These are phyloP conservation scores for Nautilus pompilius DNA, from an alignment of 1,140 invertebrate genomes.

Conservation along the genomic window DNA sequence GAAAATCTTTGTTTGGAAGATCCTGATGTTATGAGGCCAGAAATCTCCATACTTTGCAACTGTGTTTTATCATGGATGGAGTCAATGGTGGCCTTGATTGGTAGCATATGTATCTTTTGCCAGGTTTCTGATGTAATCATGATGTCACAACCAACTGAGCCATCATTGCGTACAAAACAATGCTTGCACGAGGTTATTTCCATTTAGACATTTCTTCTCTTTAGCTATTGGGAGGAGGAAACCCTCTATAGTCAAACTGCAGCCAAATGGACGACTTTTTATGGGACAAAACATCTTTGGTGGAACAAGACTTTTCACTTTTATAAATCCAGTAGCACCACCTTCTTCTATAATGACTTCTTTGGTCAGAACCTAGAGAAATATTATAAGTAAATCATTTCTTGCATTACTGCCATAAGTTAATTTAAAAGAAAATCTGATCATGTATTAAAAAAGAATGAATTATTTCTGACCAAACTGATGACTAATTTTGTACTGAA, in stretches of 20 bases:
- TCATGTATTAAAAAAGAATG: too few species aligned
- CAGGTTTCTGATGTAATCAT: constrained; percentile 16
- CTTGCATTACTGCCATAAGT: too few species aligned
- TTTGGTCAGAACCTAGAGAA: neutral
- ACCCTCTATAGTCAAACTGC: constrained; percentile 15
- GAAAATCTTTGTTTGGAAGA: neutral
- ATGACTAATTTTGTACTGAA: too few species aligned
- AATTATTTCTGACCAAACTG: too few species aligned
- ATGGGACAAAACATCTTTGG: constrained; percentile 24
- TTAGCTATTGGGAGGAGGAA: neutral
- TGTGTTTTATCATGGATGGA: constrained; percentile 19
- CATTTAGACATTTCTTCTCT: constrained; percentile 21
- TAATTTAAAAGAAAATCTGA: too few species aligned
- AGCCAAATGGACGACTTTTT: constrained; percentile 17
- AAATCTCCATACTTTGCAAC: constrained; percentile 11
- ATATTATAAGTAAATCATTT: too few species aligned
- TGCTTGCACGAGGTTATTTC: constrained; percentile 18
- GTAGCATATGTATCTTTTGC: constrained; percentile 17
- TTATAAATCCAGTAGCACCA: constrained; percentile 6
- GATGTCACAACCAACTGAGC: constrained; percentile 13
- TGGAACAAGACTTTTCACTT: constrained; percentile 11
- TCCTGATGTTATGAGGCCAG: neutral
- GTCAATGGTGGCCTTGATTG: constrained; percentile 31
- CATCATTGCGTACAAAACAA: constrained; percentile 19
- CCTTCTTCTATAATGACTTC: constrained; percentile 12